phyloP scores from a whole-genome alignment of 1,140 invertebrate species.

The Pogonognathellus flavescens region DNA sequence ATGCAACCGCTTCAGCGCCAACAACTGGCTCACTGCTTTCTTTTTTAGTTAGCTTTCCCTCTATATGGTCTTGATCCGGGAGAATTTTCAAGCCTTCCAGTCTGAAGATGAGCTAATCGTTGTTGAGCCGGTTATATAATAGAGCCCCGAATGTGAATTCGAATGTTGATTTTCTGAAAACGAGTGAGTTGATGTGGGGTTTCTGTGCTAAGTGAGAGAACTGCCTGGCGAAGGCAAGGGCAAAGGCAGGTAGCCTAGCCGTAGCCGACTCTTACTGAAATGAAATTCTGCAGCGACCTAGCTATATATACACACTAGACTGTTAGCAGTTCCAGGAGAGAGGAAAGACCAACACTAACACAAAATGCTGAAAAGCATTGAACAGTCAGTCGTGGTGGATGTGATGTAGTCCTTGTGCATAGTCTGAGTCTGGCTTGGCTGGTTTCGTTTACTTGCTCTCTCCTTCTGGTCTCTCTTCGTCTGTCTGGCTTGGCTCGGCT shows the following conservation, averaged over 20 bases:
- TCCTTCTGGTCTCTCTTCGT: not conserved
- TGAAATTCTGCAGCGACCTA: slow-evolving; percentile 28
- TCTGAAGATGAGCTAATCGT: not conserved
- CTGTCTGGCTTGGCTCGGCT: not conserved
- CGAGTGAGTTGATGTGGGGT: not conserved
- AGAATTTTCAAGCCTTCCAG: too few species aligned
- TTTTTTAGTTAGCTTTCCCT: too few species aligned
- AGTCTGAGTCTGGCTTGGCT: not conserved
- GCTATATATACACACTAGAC: slow-evolving; percentile 44
- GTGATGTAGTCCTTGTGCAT: slow-evolving; percentile 18
- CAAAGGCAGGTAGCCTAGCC: slow-evolving; percentile 47
- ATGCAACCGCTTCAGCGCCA: too few species aligned
- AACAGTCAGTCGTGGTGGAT: slow-evolving; percentile 39
- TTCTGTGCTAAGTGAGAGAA: too few species aligned
- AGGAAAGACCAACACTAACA: slow-evolving; percentile 41
- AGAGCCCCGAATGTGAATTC: not conserved
- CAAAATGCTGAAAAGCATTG: not conserved
- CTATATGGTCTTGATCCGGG: too few species aligned
- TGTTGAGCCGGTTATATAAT: slow-evolving; percentile 7
- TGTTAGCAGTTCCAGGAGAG: slow-evolving; percentile 24
- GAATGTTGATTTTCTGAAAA: not conserved
- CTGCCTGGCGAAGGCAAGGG: not conserved
- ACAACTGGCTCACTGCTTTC: too few species aligned
- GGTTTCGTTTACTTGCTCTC: not conserved
- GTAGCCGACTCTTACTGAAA: slow-evolving; percentile 47